Evolutionary conservation across 2,113 vertebrate species (phyloP).

Genomic region (Rhinichthys klamathensis): DNA sequence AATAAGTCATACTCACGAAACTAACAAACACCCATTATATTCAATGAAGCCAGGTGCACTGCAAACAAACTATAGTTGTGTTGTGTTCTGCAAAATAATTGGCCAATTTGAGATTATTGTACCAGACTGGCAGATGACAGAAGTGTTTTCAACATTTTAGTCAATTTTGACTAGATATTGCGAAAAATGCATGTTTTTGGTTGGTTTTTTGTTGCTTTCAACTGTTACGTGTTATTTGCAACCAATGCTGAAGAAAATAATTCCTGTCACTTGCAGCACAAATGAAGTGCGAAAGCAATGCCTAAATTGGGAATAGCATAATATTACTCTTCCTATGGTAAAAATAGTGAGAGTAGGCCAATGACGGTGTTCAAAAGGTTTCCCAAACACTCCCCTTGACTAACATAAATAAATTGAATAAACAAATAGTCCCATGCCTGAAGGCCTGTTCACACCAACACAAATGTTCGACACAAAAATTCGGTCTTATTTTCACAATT

Average conservation of each 20-base stretch:
- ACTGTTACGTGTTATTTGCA: no score
- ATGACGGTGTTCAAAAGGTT: background rate
- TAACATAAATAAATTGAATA: background rate
- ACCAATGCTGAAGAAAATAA: no score
- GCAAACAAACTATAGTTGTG: background rate
- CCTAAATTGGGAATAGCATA: no score
- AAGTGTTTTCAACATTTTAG: no score
- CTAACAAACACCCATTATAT: background rate
- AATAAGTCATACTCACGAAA: background rate
- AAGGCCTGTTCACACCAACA: background rate
- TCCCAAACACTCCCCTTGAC: background rate
- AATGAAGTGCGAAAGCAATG: no score
- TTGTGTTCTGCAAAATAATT: background rate
- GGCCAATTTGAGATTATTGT: background rate
- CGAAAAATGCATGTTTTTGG: no score
- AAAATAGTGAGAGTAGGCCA: background rate
- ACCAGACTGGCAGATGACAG: background rate
- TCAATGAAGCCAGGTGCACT: background rate
- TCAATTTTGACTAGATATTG: no score
- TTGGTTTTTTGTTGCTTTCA: no score
- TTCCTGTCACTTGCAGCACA: no score
- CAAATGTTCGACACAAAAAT: background rate
- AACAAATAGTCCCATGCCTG: background rate
- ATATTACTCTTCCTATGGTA: no score
- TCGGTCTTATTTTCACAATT: background rate